phyloP scores from a whole-genome alignment of 2,113 vertebrate genomes.

The Nerophis ophidion region DNA sequence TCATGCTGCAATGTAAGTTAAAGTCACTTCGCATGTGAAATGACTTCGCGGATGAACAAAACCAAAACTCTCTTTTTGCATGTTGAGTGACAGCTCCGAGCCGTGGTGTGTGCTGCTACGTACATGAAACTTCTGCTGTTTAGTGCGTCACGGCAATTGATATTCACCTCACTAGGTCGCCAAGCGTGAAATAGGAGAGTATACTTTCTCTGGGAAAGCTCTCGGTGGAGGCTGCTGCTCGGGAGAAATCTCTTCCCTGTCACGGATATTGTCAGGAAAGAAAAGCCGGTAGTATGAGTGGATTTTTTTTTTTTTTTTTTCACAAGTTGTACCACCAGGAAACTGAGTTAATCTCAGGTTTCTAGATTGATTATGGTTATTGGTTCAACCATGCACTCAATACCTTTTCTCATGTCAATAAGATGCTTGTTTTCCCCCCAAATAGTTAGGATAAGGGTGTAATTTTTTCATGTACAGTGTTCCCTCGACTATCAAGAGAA shows the following conservation, averaged over 20 bases:
- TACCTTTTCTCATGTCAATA: too few relatives aligned
- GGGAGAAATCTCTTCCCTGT: slow-evolving; percentile 34
- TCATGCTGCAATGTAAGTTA: slow-evolving; percentile 26
- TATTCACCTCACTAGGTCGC: slow-evolving; percentile 54
- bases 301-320: neutral
- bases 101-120: slow-evolving; percentile 15
- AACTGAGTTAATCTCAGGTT: neutral
- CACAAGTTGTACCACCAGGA: neutral
- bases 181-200: slow-evolving; percentile 54
- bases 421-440: too few relatives aligned
- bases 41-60: slow-evolving; percentile 21
- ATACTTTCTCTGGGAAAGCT: slow-evolving; percentile 45
- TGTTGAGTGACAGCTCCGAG: slow-evolving; percentile 13
- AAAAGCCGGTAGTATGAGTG: slow-evolving; percentile 3
- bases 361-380: too few relatives aligned
- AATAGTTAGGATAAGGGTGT: too few relatives aligned
- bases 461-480: too few relatives aligned
- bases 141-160: slow-evolving; percentile 36
- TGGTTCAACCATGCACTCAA: too few relatives aligned
- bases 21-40: slow-evolving; percentile 24
- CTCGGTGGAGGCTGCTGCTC: slow-evolving; percentile 35
- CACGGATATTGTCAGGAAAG: slow-evolving; percentile 18
- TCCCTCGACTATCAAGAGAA: too few relatives aligned
- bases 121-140: slow-evolving; percentile 23
- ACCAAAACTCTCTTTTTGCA: slow-evolving; percentile 15